Conservation (phyloP, 2,888 invertebrate species). For the Phragmatobia fuliginosa region DNA sequence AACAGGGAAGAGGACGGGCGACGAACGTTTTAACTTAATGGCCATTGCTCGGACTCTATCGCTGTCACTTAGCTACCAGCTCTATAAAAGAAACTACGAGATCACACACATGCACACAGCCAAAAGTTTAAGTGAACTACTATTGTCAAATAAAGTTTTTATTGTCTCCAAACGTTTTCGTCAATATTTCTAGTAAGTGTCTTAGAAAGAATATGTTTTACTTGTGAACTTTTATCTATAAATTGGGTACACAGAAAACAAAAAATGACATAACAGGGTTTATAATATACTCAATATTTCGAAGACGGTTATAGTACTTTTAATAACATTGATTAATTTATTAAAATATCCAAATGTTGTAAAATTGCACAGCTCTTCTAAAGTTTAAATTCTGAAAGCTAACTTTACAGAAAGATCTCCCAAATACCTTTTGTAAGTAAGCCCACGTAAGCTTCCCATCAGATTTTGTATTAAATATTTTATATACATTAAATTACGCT, state of each 20-base stretch:
- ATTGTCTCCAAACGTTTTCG: constrained; percentile 31
- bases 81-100: constrained; percentile 58
- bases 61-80: constrained; percentile 63
- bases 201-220: constrained; percentile 27
- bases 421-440: too few relatives aligned
- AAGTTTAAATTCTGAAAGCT: not conserved
- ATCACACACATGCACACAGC: constrained; percentile 36
- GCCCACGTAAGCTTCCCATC: too few relatives aligned
- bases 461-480: too few relatives aligned
- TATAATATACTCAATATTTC: not conserved
- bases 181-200: constrained; percentile 38
- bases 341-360: too few relatives aligned
- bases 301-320: not conserved
- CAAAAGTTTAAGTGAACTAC: constrained; percentile 25
- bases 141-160: constrained; percentile 30
- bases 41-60: constrained; percentile 59
- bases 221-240: constrained; percentile 27
- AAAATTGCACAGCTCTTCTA: not conserved
- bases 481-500: too few relatives aligned
- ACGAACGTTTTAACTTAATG: constrained; percentile 71
- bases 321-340: too few relatives aligned
- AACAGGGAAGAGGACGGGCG: constrained; percentile 64
- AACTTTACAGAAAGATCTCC: too few relatives aligned
- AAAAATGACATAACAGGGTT: not conserved
- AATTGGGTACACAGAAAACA: constrained; percentile 11